These are phyloP conservation scores for Zoanthus sociatus DNA, from an alignment of 92 coral and sea anemone species.

Conservation along the genomic window DNA sequence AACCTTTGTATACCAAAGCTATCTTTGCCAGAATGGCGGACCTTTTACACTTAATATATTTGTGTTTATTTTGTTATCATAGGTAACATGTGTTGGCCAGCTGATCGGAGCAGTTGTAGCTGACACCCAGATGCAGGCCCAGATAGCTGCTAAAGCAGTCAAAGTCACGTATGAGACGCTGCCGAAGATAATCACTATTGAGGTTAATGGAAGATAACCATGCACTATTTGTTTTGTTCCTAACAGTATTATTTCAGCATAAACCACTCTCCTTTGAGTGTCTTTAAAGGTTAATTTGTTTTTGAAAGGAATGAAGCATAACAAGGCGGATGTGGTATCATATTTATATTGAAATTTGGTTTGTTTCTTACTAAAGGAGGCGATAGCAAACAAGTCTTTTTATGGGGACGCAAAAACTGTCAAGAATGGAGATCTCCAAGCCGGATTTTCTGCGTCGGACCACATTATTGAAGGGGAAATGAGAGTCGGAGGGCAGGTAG, in stretches of 20 bases:
- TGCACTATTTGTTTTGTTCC: background rate
- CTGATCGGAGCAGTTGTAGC: constrained; percentile 85
- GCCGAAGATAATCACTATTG: constrained; percentile 80
- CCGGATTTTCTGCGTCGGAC: constrained; percentile 77
- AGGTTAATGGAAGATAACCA: constrained; percentile 50
- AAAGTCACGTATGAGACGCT: constrained; percentile 78
- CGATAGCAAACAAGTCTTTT: constrained; percentile 78
- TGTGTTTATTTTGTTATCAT: background rate
- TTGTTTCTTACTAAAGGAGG: constrained; percentile 60
- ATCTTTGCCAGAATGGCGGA: too few species aligned
- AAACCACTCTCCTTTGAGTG: too few species aligned
- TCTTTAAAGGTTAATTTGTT: too few species aligned
- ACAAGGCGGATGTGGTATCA: too few species aligned
- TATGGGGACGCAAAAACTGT: constrained; percentile 41
- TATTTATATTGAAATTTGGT: background rate
- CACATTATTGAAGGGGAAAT: constrained; percentile 89
- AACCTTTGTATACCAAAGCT: too few species aligned
- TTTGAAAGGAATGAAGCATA: too few species aligned
- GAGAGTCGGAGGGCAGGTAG: constrained; percentile 89
- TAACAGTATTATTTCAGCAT: background rate
- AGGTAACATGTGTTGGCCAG: constrained; percentile 91
- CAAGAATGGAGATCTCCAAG: constrained; percentile 75
- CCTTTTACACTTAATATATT: too few species aligned
- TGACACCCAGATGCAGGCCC: constrained; percentile 93
- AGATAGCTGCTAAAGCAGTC: constrained; percentile 84